Conservation (phyloP, 2,797 vertebrate genomes). For the Gymnothorax reevesii region DNA sequence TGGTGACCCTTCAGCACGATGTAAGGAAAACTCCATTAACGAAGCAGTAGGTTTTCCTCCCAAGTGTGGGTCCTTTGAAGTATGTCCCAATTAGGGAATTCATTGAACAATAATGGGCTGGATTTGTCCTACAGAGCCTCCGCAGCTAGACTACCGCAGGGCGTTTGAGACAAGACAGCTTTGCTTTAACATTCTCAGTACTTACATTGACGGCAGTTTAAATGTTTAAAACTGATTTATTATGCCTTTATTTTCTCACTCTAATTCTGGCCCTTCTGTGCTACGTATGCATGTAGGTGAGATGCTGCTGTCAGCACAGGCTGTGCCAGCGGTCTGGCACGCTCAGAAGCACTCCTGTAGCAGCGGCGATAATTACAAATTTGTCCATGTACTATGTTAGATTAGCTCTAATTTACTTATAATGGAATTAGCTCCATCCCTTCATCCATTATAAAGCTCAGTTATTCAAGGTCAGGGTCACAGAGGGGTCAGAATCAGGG, state of each 20-base stretch:
- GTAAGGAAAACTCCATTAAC: slow-evolving; percentile 3
- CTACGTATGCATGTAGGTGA: neutral
- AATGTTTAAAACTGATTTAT: slow-evolving; percentile 22
- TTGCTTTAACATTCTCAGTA: slow-evolving; percentile 5
- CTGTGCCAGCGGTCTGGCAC: neutral
- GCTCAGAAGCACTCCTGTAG: neutral
- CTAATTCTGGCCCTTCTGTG: neutral
- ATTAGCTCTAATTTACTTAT: neutral
- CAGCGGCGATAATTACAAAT: neutral
- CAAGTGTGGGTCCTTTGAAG: slow-evolving; percentile 17
- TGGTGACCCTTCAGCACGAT: neutral
- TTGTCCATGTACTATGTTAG: neutral
- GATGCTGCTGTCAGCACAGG: neutral
- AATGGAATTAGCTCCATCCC: neutral
- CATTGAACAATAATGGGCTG: slow-evolving; percentile 21
- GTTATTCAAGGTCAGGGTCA: too few species aligned
- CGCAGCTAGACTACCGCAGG: slow-evolving; percentile 14
- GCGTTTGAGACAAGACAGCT: neutral
- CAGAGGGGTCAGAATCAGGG: too few species aligned
- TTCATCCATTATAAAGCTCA: too few species aligned
- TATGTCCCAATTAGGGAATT: slow-evolving; percentile 23
- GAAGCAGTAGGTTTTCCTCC: neutral
- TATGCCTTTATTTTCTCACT: neutral
- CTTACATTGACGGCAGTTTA: neutral
- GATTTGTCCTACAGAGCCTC: neutral